Base-by-base conservation (phyloP, 1,140 invertebrate genomes). In the Formica selysi region DNA sequence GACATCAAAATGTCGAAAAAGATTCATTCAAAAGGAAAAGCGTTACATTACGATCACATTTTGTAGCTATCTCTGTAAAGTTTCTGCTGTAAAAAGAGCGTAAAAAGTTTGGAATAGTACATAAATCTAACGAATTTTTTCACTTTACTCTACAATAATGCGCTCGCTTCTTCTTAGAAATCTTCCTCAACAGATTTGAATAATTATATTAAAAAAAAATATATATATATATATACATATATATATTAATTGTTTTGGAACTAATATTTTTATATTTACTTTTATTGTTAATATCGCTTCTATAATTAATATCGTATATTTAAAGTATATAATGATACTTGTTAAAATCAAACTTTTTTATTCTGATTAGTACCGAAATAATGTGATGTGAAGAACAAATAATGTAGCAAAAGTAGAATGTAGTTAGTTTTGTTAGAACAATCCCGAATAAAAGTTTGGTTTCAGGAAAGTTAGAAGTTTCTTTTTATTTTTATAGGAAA, bases 401-500 rank as follows among this genome's bases (percentile, higher is more conserved):
- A 68, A 68, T 22, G n/a, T 10, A 41, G 0, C 13, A 38, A 10
- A 68, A 5, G 38, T 22, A 68, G 2, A 19, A 44, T 29, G 7
- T 32, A 68, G 65, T 68, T 68, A 51, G 38, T 44, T 68, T 41
- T 38, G 10, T 68, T n/a, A 44, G 22, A 68, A 29, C 10, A 32
- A 13, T 48, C 44, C 44, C 44, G 38, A 68, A 68, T 68, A 68
- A 44, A 68, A 68, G 38, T 68, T 68, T 22, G 5, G n/a, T 3
- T 26, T 44, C 41, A 68, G 48, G 29, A 68, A 48, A 68, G 44
- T 68, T 48, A 68, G 3, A 44, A 44, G 22, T 68, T 44, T 2
- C 67, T 48, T 68, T 68, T 68, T 68, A 68, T 44, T 68, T 68
- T 29, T 48, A 68, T 68, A 32, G 67, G 13, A 51, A 51, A 51